Percentiles rank a stretch among this genome's conserved stretches.
Evolutionary conservation across 2,888 invertebrate genomes (phyloP).

Genomic region (Dusona sp.): DNA sequence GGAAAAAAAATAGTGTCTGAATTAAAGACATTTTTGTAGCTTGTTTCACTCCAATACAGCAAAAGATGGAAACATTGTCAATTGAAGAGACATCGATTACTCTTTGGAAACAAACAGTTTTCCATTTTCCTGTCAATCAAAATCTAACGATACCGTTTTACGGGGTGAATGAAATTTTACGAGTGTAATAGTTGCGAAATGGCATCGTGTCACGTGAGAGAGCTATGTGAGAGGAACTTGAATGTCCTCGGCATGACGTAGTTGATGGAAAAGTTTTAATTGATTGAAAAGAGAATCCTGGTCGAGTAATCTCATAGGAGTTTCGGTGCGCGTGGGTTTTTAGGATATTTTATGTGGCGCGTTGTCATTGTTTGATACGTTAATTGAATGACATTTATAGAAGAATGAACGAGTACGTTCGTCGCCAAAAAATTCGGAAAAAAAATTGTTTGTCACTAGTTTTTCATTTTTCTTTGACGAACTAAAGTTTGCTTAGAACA

Average conservation of each 20-base stretch:
- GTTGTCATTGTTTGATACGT: background rate
- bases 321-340: conserved; percentile 11
- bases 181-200: conserved; percentile 1
- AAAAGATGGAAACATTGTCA: background rate
- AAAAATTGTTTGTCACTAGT: background rate
- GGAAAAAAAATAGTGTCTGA: background rate
- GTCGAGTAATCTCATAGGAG: background rate
- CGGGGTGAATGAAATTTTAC: background rate
- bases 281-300: conserved; percentile 24
- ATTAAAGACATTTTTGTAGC: no score
- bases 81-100: background rate
- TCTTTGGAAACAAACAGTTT: background rate
- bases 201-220: conserved; percentile 2
- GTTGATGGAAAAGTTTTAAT: background rate
- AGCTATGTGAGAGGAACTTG: conserved; percentile 11
- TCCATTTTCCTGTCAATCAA: background rate
- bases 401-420: background rate
- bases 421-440: background rate
- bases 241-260: background rate
- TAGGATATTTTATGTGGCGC: background rate
- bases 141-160: background rate
- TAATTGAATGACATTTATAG: background rate
- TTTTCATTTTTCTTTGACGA: background rate
- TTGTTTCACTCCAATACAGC: background rate
- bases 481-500: background rate